These are phyloP conservation scores for Zaprionus capensis DNA, from an alignment of 1,140 invertebrate genomes.

Conservation along the genomic window DNA sequence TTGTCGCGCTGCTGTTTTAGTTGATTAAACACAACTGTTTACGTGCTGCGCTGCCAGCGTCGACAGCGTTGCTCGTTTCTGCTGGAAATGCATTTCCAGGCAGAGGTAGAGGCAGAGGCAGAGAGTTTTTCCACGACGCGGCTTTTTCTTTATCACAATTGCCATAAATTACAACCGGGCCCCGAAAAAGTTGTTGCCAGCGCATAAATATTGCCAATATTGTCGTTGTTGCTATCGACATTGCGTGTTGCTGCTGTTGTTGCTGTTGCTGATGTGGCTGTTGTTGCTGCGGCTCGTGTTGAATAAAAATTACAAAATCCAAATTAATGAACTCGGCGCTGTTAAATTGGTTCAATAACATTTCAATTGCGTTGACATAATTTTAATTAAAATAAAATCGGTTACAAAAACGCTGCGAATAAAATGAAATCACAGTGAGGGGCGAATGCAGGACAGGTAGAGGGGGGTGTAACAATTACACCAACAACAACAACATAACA, in stretches of 20 bases:
- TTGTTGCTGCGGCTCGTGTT: slow-evolving; percentile 28
- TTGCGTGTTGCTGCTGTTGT: slow-evolving; percentile 18
- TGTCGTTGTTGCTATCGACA: slow-evolving; percentile 18
- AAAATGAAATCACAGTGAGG: slow-evolving; percentile 3
- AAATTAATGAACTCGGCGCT: slow-evolving; percentile 72
- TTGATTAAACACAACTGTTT: slow-evolving; percentile 76
- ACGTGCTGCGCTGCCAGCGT: slow-evolving; percentile 25
- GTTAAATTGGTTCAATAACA: slow-evolving; percentile 76
- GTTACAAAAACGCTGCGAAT: slow-evolving; percentile 32
- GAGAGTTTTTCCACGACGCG: slow-evolving; percentile 23
- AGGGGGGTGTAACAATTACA: too few species aligned
- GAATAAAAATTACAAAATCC: slow-evolving; percentile 77
- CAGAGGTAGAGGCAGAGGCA: background rate
- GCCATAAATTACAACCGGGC: slow-evolving; percentile 59
- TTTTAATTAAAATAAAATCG: slow-evolving; percentile 79
- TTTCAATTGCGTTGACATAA: slow-evolving; percentile 81
- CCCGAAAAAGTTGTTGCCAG: slow-evolving; percentile 25
- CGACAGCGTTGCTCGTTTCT: slow-evolving; percentile 10
- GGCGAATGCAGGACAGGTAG: background rate
- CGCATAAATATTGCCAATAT: slow-evolving; percentile 43
- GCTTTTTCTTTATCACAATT: slow-evolving; percentile 60
- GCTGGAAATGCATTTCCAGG: slow-evolving; percentile 59
- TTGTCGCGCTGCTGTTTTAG: slow-evolving; percentile 53
- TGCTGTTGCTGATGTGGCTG: slow-evolving; percentile 15
- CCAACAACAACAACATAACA: slow-evolving; percentile 21